Base-by-base conservation (phyloP, 1,140 invertebrate species). In the Phortica variegata region DNA sequence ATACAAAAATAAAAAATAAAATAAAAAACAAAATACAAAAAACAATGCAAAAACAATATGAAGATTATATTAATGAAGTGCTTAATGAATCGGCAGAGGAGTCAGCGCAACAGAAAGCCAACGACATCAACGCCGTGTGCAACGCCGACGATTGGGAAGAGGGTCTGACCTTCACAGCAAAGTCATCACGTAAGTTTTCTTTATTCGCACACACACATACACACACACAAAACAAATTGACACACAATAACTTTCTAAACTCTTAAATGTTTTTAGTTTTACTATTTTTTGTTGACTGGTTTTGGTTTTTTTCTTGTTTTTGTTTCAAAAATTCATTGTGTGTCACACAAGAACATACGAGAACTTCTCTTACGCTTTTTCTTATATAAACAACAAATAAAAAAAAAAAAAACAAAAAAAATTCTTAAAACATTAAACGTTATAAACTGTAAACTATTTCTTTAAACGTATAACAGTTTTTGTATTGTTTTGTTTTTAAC, bases 141-240 rank as follows among this genome's bases (percentile, higher is more conserved):
- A 59, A 76, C 73, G 39, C 74, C 32, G 85, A 88, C 46, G 88
- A 90, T 58, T 87, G 86, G 84, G 90, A 92, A 69, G 88, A 86
- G 66, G 88, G 88, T 59, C 90, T 92, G 56, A 91, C 87, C 54
- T 93, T 91, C 74, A 91, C 87, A 54, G 89, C 87, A 36, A 87
- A 89, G 79, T 85, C 86, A 70, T 86, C 86, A 70, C 86, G 88
- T 90, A 85, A 86, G 84, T 85, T 78, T 42, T 37, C 37, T 43
- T 34, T 60, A 37, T 21, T 29, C 12, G 17, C n/a, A 31, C n/a
- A 36, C 16, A 41, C n/a, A n/a, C n/a, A n/a, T n/a, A n/a, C n/a
- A n/a, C n/a, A n/a, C n/a, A n/a, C n/a, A n/a, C n/a, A n/a, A n/a
- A n/a, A n/a, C n/a, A n/a, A n/a, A n/a, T n/a, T n/a, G n/a, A n/a